Evolutionary conservation across 2,113 vertebrate species (phyloP), one percentile per base, ranked within the genome.

Genomic region (Astur gentilis): DNA sequence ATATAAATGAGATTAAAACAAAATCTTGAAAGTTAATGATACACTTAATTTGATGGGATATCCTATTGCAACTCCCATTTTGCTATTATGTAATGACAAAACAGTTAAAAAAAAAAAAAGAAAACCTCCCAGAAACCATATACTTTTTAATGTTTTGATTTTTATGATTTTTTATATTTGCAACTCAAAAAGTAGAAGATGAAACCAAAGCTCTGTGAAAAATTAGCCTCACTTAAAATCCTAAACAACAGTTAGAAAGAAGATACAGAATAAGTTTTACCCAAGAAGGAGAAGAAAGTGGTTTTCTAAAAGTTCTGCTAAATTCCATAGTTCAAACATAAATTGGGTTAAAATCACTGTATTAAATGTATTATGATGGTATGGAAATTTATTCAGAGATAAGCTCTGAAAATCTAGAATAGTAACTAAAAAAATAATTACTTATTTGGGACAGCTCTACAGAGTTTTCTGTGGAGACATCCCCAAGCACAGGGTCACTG

Each of bases 1-100:
- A 93, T 75, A 60, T 52, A 97, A 93, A 91, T 83, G 34, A 94
- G 27, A 29, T 82, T 67, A 89, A 96, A 97, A 79, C 3, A 83
- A 57, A 60, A 87, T 11, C 4, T 80, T 89, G 62, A 66, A 13
- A 45, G 86, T 73, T 86, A 94, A 60, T 27, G 62, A 34, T 49
- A 49, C 10, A 76, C 65, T 95, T 86, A 89, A 86, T 95, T 92
- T 86, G 45, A 65, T 76, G 22, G 52, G 45, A 66, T 90, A 50
- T 78, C 61, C 31, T 95, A 27, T 38, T 84, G 26, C 19, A 71
- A 36, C 14, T 89, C 91, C 9, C 14, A 64, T 88, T 94, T 95
- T 69, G 16, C 21, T 92, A 7, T 65, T 81, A 44, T 3, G 4
- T 87, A 65, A 89, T 12, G 3, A 40, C 11, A 80, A 75, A 86